Conservation (phyloP, 1,140 invertebrate genomes). For the Globodera ellingtonae region DNA sequence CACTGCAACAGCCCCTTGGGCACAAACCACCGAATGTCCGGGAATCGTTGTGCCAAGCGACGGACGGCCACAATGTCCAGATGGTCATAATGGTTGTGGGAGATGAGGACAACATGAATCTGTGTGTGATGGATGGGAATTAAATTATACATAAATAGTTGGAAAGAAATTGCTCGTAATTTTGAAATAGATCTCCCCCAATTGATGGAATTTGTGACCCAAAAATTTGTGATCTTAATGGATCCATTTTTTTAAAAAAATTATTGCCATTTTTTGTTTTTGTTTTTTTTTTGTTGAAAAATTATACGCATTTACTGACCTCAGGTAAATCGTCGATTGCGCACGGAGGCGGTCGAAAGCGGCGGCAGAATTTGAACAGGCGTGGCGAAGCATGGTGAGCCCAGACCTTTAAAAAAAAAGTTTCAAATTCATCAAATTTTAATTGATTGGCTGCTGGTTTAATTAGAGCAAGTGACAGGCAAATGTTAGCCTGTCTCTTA, state of each 20-base stretch:
- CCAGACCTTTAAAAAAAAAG: slow-evolving; percentile 32
- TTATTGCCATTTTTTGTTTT: too few relatives aligned
- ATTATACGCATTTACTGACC: slow-evolving; percentile 11
- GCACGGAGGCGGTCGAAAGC: slow-evolving; percentile 48
- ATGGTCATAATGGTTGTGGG: slow-evolving; percentile 56
- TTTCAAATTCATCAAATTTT: background rate
- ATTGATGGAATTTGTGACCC: too few relatives aligned
- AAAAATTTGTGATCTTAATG: too few relatives aligned
- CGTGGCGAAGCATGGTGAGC: slow-evolving; percentile 31
- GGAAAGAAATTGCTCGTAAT: too few relatives aligned
- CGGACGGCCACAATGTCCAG: slow-evolving; percentile 43
- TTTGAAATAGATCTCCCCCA: too few relatives aligned
- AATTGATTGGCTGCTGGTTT: too few relatives aligned
- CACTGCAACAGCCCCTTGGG: slow-evolving; percentile 42
- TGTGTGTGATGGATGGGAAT: slow-evolving; percentile 31
- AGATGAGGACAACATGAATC: slow-evolving; percentile 49
- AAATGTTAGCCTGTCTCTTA: too few relatives aligned
- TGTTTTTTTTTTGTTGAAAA: too few relatives aligned
- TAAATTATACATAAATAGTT: background rate
- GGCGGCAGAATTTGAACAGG: slow-evolving; percentile 34
- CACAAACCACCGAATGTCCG: slow-evolving; percentile 49
- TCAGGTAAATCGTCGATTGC: slow-evolving; percentile 48
- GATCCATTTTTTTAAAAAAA: too few relatives aligned
- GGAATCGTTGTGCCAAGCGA: slow-evolving; percentile 38
- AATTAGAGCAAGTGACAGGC: too few relatives aligned